Conservation (phyloP, 2,113 vertebrate species). For the Andinoacara biseriatus region DNA sequence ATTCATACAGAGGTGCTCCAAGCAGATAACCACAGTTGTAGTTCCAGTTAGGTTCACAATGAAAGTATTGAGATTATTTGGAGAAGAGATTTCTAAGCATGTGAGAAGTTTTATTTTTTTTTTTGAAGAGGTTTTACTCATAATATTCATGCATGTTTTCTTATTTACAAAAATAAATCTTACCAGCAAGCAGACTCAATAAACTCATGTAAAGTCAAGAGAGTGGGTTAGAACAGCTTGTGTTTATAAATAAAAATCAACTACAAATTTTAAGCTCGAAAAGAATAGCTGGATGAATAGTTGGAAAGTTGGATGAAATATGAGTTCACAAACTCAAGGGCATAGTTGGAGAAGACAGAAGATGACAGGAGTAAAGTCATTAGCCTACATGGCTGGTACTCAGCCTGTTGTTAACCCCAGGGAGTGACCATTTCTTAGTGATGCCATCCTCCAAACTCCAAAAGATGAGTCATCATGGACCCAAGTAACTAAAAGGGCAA, state of each 20-base stretch:
- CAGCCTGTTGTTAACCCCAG: conserved; percentile 33
- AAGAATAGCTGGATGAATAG: neutral
- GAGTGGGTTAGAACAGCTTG: neutral
- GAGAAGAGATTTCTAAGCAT: neutral
- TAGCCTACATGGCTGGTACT: conserved; percentile 42
- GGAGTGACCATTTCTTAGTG: conserved; percentile 34
- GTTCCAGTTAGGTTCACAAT: neutral
- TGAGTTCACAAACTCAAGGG: conserved; percentile 15
- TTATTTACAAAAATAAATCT: neutral
- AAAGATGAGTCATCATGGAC: conserved; percentile 62
- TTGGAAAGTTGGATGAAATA: neutral
- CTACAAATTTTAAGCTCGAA: neutral
- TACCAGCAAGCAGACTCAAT: neutral
- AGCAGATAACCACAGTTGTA: neutral
- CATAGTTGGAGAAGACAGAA: conserved; percentile 12
- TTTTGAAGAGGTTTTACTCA: neutral
- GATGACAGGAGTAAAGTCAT: conserved; percentile 26
- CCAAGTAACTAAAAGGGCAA: conserved; percentile 47
- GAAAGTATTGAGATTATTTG: neutral
- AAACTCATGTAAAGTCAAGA: neutral
- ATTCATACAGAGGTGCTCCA: neutral
- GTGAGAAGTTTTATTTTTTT: too few relatives aligned
- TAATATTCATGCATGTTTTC: too few relatives aligned
- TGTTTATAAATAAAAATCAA: neutral
- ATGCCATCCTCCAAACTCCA: conserved; percentile 41